These are phyloP conservation scores for Pseudorhombus dupliciocellatus DNA, from an alignment of 2,113 vertebrate genomes.

Conservation along the genomic window DNA sequence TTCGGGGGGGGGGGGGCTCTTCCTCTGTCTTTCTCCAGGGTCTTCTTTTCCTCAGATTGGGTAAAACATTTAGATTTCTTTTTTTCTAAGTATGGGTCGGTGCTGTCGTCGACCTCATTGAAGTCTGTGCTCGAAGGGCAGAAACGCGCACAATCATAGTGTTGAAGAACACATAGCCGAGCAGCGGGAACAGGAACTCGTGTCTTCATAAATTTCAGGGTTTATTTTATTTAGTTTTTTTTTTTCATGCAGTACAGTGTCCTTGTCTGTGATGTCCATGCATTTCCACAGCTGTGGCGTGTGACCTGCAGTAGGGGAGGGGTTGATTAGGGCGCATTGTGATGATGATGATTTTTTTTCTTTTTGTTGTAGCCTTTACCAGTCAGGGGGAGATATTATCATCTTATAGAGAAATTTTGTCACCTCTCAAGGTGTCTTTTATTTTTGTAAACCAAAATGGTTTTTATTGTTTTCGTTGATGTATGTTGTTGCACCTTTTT, in stretches of 20 bases:
- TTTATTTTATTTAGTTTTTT: too few species aligned
- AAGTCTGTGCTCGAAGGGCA: conserved; percentile 25
- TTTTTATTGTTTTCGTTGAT: conserved; percentile 67
- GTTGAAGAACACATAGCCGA: neutral
- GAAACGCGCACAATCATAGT: conserved; percentile 20
- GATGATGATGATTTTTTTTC: conserved; percentile 21
- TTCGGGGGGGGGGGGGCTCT: too few species aligned
- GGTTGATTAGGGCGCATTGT: conserved; percentile 28
- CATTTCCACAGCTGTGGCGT: conserved; percentile 62
- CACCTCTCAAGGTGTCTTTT: conserved; percentile 72
- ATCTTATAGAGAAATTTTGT: conserved; percentile 69
- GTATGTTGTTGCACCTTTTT: conserved; percentile 75
- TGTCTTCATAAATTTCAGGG: conserved; percentile 58
- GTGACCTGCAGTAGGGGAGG: conserved; percentile 28
- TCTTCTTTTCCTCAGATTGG: conserved; percentile 7
- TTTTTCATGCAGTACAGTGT: conserved; percentile 65
- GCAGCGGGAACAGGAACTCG: neutral
- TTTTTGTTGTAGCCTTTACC: conserved; percentile 70
- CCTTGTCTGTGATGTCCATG: conserved; percentile 57
- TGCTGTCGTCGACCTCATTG: neutral
- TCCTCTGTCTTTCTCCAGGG: too few species aligned
- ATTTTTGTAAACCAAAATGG: conserved; percentile 79
- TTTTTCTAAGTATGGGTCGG: neutral
- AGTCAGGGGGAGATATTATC: conserved; percentile 57
- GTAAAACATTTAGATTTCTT: neutral